phyloP scores from a whole-genome alignment of 2,113 vertebrate species.

The Corythornis cristatus region DNA sequence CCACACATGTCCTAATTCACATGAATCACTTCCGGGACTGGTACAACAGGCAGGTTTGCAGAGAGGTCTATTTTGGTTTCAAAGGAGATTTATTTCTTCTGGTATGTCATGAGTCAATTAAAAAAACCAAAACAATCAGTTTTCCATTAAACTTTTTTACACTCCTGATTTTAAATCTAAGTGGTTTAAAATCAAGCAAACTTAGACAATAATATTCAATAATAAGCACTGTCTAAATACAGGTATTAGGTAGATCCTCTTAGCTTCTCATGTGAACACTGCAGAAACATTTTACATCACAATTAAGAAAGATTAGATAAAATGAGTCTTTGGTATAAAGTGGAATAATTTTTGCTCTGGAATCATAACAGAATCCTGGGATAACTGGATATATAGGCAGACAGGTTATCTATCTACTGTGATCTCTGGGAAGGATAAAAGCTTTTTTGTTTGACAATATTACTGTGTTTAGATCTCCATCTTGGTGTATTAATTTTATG shows the following conservation, averaged over 20 bases:
- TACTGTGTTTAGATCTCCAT: neutral
- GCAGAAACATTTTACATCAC: neutral
- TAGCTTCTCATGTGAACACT: neutral
- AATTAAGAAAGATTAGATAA: neutral
- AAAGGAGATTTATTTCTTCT: neutral
- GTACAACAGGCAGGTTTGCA: neutral
- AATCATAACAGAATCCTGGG: neutral
- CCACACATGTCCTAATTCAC: slow-evolving; percentile 28
- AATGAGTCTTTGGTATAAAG: neutral
- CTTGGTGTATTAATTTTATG: neutral
- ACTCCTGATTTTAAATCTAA: neutral
- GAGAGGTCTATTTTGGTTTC: neutral
- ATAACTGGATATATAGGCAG: neutral
- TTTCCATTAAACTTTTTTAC: neutral
- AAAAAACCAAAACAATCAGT: neutral
- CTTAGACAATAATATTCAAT: neutral
- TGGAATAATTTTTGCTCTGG: neutral
- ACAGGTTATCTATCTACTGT: neutral
- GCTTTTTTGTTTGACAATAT: neutral
- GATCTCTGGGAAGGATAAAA: neutral
- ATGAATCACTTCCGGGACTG: slow-evolving; percentile 13
- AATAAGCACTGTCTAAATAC: neutral
- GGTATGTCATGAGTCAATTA: neutral
- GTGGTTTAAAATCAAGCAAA: neutral
- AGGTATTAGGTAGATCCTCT: neutral